These are phyloP conservation scores for Ommatoiulus sabulosus DNA, from an alignment of 2,888 invertebrate genomes.

Conservation along the genomic window DNA sequence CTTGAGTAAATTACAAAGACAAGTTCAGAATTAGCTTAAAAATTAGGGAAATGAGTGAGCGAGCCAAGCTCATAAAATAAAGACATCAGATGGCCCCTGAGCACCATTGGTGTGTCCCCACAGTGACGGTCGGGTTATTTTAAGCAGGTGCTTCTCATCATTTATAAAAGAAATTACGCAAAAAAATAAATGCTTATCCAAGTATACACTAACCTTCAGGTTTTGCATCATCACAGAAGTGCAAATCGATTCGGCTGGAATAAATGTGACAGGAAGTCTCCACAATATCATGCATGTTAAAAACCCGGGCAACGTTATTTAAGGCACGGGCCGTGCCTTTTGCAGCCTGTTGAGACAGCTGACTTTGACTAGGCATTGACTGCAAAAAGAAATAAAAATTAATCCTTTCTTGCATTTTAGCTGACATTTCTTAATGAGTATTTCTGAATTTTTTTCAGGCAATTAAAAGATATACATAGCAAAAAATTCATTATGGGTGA, in stretches of 20 bases:
- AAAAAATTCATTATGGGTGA: too few species aligned
- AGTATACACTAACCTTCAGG: slow-evolving; percentile 69
- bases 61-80: not conserved
- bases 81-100: slow-evolving; percentile 57
- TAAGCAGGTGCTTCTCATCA: slow-evolving; percentile 63
- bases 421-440: too few species aligned
- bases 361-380: slow-evolving; percentile 32
- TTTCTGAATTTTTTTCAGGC: too few species aligned
- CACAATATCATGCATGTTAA: slow-evolving; percentile 89
- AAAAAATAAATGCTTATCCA: not conserved
- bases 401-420: too few species aligned
- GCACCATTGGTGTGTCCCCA: slow-evolving; percentile 51
- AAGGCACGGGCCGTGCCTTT: not conserved
- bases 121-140: not conserved
- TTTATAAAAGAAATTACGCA: not conserved
- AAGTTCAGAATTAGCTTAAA: too few species aligned
- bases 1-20: slow-evolving; percentile 69
- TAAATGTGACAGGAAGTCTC: slow-evolving; percentile 98
- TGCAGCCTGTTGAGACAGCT: slow-evolving; percentile 51
- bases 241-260: slow-evolving; percentile 92
- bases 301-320: slow-evolving; percentile 72
- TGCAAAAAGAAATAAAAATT: not conserved
- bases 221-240: slow-evolving; percentile 88
- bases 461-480: too few species aligned
- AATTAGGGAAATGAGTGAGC: too few species aligned